Percentiles rank a stretch among this genome's conserved stretches.
Conservation (phyloP, 2,797 vertebrate genomes). For the Bucorvus abyssinicus region DNA sequence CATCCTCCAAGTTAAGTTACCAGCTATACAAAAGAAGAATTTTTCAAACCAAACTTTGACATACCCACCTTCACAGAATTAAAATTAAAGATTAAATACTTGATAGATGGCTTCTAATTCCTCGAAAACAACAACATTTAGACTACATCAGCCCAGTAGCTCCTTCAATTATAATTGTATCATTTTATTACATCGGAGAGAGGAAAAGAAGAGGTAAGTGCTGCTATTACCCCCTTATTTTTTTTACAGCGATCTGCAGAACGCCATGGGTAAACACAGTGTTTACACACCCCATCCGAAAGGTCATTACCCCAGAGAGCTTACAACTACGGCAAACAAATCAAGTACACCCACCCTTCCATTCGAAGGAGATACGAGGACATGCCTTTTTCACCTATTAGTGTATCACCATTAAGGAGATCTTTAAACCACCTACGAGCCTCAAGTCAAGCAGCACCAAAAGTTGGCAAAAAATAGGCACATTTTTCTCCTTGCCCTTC, state of each 20-base stretch:
- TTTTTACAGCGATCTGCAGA: conserved; percentile 22
- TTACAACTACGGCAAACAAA: conserved; percentile 15
- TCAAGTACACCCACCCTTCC: not conserved
- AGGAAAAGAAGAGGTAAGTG: not conserved
- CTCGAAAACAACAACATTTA: not conserved
- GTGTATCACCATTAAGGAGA: not conserved
- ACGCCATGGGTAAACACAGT: not conserved
- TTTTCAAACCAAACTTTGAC: not conserved
- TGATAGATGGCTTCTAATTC: not conserved
- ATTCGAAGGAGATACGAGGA: not conserved
- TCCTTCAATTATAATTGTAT: not conserved
- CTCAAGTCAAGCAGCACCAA: not conserved
- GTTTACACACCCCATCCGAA: not conserved
- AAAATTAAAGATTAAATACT: not conserved
- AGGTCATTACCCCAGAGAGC: not conserved
- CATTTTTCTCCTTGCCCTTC: not conserved
- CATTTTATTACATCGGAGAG: not conserved
- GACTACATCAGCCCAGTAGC: not conserved
- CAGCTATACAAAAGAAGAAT: not conserved
- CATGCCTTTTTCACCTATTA: not conserved
- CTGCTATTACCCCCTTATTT: not conserved
- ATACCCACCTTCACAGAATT: not conserved
- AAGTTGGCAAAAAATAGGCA: not conserved
- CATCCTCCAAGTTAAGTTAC: not conserved
- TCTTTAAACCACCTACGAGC: not conserved